phyloP scores from a whole-genome alignment of 2,113 vertebrate species.

The Scortum barcoo region DNA sequence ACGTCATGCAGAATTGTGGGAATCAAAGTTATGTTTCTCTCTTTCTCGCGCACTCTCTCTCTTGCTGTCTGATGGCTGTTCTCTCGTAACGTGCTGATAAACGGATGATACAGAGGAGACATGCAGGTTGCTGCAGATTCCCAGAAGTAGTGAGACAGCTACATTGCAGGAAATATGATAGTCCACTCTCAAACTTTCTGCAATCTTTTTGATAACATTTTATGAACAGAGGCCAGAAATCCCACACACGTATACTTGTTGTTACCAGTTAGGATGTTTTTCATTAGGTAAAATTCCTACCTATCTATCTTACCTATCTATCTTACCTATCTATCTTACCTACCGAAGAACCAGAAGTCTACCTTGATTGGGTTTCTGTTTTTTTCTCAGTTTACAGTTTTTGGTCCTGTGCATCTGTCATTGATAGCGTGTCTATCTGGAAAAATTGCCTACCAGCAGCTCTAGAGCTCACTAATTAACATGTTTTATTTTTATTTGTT shows the following conservation, averaged over 20 bases:
- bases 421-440: not conserved
- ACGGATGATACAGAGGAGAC: slow-evolving; percentile 27
- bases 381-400: slow-evolving; percentile 5
- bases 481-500: not conserved
- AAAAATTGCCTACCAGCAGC: not conserved
- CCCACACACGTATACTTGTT: not conserved
- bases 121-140: not conserved
- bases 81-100: slow-evolving; percentile 30
- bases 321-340: not conserved
- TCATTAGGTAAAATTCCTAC: not conserved
- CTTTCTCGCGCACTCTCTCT: not conserved
- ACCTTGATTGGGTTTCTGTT: not conserved
- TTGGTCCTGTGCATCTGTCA: not conserved
- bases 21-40: slow-evolving; percentile 37
- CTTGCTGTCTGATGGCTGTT: slow-evolving; percentile 11
- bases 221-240: not conserved
- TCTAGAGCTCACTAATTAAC: not conserved
- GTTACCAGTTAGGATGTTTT: not conserved
- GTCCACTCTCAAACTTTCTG: not conserved
- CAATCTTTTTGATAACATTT: not conserved
- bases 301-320: not conserved
- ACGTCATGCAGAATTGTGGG: slow-evolving; percentile 37
- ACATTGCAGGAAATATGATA: slow-evolving; percentile 1
- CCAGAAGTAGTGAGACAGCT: not conserved
- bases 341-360: not conserved